phyloP scores from a whole-genome alignment of 2,113 vertebrate species.

The Nematolebias whitei region DNA sequence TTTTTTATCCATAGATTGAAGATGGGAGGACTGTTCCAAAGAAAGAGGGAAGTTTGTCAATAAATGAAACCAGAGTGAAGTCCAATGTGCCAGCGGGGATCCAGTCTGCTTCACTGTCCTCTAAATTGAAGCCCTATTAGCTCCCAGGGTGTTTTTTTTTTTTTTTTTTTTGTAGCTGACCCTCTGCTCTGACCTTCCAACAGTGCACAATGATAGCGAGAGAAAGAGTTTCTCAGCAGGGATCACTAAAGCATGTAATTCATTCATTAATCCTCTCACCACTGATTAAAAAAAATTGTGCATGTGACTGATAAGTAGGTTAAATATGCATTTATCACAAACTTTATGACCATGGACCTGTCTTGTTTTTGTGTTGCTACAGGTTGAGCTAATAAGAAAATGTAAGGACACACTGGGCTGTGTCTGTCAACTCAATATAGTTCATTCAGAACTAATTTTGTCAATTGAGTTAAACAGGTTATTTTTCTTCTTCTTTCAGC shows the following conservation, averaged over 20 bases:
- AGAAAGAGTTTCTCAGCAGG: conserved; percentile 52
- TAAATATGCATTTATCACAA: conserved; percentile 32
- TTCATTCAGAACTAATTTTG: too few species aligned
- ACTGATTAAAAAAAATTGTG: conserved; percentile 56
- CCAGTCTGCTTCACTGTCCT: conserved; percentile 26
- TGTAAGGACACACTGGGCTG: background rate
- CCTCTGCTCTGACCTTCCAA: conserved; percentile 61
- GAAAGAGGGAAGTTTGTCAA: conserved; percentile 9
- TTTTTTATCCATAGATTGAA: conserved; percentile 1
- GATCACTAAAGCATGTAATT: conserved; percentile 69
- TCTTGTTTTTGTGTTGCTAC: conserved; percentile 1
- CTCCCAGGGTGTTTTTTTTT: conserved; percentile 57
- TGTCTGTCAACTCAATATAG: background rate
- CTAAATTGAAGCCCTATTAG: conserved; percentile 41
- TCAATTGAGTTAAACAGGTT: too few species aligned
- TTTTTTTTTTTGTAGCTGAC: conserved; percentile 56
- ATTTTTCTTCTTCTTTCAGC: too few species aligned
- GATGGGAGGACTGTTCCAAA: background rate
- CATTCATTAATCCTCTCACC: conserved; percentile 60
- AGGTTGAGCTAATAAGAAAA: conserved; percentile 3
- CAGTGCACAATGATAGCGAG: conserved; percentile 18
- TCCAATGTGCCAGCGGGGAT: conserved; percentile 17
- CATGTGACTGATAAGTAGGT: conserved; percentile 38
- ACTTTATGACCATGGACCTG: conserved; percentile 29
- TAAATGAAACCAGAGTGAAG: conserved; percentile 27